Percentiles rank a stretch among this genome's conserved stretches.
These are phyloP conservation scores for Agrypnus murinus DNA, from an alignment of 2,888 invertebrate species.

Conservation along the genomic window DNA sequence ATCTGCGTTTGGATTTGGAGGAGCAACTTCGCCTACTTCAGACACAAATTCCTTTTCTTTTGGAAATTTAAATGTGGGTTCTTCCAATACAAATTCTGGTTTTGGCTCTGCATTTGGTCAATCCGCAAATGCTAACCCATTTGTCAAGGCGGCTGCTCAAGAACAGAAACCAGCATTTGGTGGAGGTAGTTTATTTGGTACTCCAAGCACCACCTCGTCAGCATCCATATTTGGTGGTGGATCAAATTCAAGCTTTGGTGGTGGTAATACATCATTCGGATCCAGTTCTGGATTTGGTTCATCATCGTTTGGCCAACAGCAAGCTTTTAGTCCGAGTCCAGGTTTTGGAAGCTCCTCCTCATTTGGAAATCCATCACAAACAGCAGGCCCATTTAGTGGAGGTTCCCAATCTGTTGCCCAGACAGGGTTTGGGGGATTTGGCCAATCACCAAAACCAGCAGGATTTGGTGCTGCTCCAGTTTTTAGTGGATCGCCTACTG, in stretches of 20 bases:
- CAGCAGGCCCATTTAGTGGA: slow-evolving; percentile 67
- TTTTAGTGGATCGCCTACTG: slow-evolving; percentile 57
- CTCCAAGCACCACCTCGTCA: slow-evolving; percentile 42
- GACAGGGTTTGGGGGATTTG: slow-evolving; percentile 68
- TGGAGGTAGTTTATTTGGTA: slow-evolving; percentile 51
- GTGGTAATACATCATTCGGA: slow-evolving; percentile 31
- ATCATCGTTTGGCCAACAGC: slow-evolving; percentile 57
- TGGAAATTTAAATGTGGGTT: slow-evolving; percentile 45
- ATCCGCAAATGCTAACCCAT: slow-evolving; percentile 57
- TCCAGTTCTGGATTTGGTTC: slow-evolving; percentile 40
- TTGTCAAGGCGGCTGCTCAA: slow-evolving; percentile 42
- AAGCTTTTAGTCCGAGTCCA: slow-evolving; percentile 62
- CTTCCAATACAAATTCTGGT: slow-evolving; percentile 48
- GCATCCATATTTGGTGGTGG: slow-evolving; percentile 45
- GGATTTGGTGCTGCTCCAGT: slow-evolving; percentile 63
- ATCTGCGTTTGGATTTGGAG: slow-evolving; percentile 58
- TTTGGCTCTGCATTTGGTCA: slow-evolving; percentile 67
- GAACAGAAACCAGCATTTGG: slow-evolving; percentile 51
- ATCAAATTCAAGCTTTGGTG: slow-evolving; percentile 33
- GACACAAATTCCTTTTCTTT: slow-evolving; percentile 46
- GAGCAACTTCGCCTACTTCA: slow-evolving; percentile 42
- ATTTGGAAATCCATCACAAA: slow-evolving; percentile 56
- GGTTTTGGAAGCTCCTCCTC: slow-evolving; percentile 63
- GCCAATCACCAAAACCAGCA: slow-evolving; percentile 63
- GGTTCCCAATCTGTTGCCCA: slow-evolving; percentile 67